These are phyloP conservation scores for Poecilus cupreus DNA, from an alignment of 2,888 invertebrate species.

Conservation along the genomic window DNA sequence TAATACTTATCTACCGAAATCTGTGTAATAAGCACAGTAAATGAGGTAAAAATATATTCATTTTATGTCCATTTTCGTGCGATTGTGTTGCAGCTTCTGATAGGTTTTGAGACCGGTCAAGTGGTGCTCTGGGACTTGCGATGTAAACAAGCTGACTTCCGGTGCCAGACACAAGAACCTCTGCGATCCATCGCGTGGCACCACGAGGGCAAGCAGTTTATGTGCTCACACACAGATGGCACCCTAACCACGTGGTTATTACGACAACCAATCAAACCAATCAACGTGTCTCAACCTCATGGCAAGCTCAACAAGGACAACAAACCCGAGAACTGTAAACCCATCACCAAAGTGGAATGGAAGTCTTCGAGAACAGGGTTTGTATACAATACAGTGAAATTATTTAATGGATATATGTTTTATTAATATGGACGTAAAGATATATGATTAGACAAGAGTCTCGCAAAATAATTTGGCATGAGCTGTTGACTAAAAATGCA, in stretches of 20 bases:
- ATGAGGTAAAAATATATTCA: too few species aligned
- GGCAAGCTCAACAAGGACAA: conserved; percentile 97
- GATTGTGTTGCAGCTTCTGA: conserved; percentile 84
- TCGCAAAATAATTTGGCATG: too few species aligned
- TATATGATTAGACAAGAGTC: too few species aligned
- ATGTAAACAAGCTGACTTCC: conserved; percentile 88
- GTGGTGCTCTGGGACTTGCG: conserved; percentile 97
- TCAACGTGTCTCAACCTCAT: conserved; percentile 91
- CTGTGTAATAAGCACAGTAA: too few species aligned
- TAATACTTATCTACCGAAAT: too few species aligned
- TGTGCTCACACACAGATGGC: conserved; percentile 97
- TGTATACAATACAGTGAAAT: too few species aligned
- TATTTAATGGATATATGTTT: too few species aligned
- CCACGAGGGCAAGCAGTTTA: conserved; percentile 97
- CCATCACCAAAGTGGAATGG: conserved; percentile 97
- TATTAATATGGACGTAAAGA: too few species aligned
- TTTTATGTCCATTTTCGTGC: not conserved
- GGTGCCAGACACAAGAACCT: conserved; percentile 85
- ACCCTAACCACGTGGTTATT: conserved; percentile 95
- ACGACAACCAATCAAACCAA: conserved; percentile 84
- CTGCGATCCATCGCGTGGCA: conserved; percentile 96
- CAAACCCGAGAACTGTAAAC: conserved; percentile 93
- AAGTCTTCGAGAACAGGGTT: conserved; percentile 91
- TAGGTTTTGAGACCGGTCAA: conserved; percentile 96
- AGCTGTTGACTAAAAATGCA: too few species aligned